phyloP scores from a whole-genome alignment of 2,888 invertebrate genomes.

The Drosophila mettleri region DNA sequence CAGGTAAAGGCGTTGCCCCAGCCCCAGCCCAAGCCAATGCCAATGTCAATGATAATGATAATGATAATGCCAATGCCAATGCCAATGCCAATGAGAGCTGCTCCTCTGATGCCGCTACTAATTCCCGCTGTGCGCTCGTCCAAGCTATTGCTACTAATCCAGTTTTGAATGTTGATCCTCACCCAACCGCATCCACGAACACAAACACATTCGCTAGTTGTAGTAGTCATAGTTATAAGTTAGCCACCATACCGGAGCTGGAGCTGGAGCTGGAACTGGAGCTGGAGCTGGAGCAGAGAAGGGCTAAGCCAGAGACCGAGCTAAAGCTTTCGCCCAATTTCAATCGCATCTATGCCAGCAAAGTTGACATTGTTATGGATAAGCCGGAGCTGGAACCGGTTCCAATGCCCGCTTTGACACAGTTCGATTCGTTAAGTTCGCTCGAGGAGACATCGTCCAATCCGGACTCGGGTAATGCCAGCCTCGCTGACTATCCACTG shows the following conservation, averaged over 20 bases:
- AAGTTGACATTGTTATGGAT: constrained; percentile 80
- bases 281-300: constrained; percentile 29
- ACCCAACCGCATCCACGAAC: constrained; percentile 26
- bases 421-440: constrained; percentile 82
- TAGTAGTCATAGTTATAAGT: constrained; percentile 80
- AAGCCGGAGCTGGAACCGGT: constrained; percentile 21
- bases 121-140: constrained; percentile 65
- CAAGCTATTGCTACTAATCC: constrained; percentile 67
- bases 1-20: constrained; percentile 71
- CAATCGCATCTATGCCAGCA: constrained; percentile 81
- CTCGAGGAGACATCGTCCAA: constrained; percentile 82
- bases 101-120: constrained; percentile 59
- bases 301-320: constrained; percentile 29
- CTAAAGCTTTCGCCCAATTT: constrained; percentile 77
- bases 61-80: constrained; percentile 11
- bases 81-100: constrained; percentile 13
- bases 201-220: constrained; percentile 63
- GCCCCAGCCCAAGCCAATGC: constrained; percentile 31
- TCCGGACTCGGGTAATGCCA: constrained; percentile 84
- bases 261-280: constrained; percentile 45
- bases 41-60: constrained; percentile 6
- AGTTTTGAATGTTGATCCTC: constrained; percentile 63
- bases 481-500: constrained; percentile 82
- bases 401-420: constrained; percentile 40
- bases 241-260: constrained; percentile 81